These are phyloP conservation scores for Microplitis manilae DNA, from an alignment of 2,888 invertebrate genomes.

Conservation along the genomic window DNA sequence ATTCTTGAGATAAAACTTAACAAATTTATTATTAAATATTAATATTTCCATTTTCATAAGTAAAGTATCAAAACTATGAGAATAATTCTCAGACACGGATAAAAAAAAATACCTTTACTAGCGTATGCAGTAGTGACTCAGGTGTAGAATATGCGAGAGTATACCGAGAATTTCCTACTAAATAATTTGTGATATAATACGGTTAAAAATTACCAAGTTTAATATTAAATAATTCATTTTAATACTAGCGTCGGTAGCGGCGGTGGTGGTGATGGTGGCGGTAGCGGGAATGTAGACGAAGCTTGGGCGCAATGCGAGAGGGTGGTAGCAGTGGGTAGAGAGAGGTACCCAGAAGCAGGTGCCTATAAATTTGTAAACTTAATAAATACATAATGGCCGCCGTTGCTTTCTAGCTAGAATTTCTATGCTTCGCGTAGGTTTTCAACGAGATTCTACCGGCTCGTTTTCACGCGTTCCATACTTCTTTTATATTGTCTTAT, in stretches of 20 bases:
- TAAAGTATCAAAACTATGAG: conserved; percentile 7
- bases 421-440: conserved; percentile 51
- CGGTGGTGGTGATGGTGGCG: conserved; percentile 41
- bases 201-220: conserved; percentile 75
- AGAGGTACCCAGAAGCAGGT: conserved; percentile 65
- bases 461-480: conserved; percentile 19
- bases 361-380: conserved; percentile 72
- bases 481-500: conserved; percentile 15
- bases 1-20: neutral
- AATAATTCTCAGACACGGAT: conserved; percentile 13
- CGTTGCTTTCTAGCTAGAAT: conserved; percentile 68
- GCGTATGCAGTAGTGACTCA: conserved; percentile 25
- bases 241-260: conserved; percentile 72
- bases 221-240: conserved; percentile 77
- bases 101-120: conserved; percentile 23
- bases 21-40: neutral
- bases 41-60: conserved; percentile 2
- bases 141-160: conserved; percentile 34
- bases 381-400: conserved; percentile 71
- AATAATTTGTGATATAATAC: conserved; percentile 70
- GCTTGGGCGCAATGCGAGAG: conserved; percentile 34
- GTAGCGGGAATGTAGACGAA: conserved; percentile 36
- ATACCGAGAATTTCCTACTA: conserved; percentile 50
- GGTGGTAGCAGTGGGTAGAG: conserved; percentile 30
- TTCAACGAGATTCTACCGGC: conserved; percentile 34